Evolutionary conservation across 37 sponge, comb jelly and placozoan species (phyloP).

Genomic region (Tethya wilhelma): DNA sequence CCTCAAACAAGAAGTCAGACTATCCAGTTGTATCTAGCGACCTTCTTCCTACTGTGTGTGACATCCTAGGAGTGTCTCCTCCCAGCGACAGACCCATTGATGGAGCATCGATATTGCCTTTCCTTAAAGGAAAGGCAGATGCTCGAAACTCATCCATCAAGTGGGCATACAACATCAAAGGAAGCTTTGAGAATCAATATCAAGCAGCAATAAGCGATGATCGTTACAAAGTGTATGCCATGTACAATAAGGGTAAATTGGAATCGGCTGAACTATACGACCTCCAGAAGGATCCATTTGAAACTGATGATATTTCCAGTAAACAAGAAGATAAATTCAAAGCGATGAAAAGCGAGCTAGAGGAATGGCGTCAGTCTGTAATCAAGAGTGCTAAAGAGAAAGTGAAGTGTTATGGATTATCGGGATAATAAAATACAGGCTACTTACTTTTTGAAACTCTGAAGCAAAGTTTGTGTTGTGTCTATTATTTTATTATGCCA

Average conservation of each 20-base stretch:
- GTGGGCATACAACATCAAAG: conserved; percentile 52
- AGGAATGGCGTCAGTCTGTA: conserved; percentile 52
- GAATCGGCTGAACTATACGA: conserved; percentile 43
- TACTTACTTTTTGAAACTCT: too few species aligned
- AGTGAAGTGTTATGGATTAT: conserved; percentile 23
- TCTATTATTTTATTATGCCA: too few species aligned
- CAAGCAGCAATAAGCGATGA: conserved; percentile 44
- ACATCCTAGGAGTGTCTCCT: conserved; percentile 23
- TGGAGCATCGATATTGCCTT: conserved; percentile 60
- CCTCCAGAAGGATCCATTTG: conserved; percentile 36
- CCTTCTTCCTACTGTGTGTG: conserved; percentile 64
- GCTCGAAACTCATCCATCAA: conserved; percentile 39
- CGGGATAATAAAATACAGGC: background rate
- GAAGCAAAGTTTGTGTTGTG: too few species aligned
- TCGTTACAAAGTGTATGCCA: conserved; percentile 41
- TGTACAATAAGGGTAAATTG: conserved; percentile 23
- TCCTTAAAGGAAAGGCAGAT: conserved; percentile 17
- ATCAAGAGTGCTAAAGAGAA: conserved; percentile 36
- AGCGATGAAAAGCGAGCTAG: conserved; percentile 1
- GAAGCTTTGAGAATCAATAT: conserved; percentile 42
- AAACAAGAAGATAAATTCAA: background rate
- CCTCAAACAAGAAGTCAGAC: conserved; percentile 13
- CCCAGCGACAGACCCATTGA: conserved; percentile 60
- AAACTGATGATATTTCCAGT: conserved; percentile 31
- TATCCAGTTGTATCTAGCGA: conserved; percentile 64